phyloP scores from a whole-genome alignment of 2,888 invertebrate species.

The Lysandra coridon region DNA sequence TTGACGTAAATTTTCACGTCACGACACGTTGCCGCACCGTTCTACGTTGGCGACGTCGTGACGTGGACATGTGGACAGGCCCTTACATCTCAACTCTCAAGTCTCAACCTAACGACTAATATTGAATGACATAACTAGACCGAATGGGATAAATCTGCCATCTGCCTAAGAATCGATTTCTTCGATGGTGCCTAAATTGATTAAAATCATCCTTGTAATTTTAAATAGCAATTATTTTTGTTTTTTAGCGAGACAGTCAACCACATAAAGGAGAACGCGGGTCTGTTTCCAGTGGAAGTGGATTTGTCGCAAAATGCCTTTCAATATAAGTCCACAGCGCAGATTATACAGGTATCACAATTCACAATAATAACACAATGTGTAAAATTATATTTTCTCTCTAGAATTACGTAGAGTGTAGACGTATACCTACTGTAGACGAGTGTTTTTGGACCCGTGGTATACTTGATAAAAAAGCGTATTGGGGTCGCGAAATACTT shows the following conservation, averaged over 20 bases:
- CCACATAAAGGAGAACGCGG: slow-evolving; percentile 86
- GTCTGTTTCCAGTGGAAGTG: slow-evolving; percentile 97
- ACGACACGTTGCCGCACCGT: no score
- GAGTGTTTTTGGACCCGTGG: no score
- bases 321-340: slow-evolving; percentile 88
- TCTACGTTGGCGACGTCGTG: no score
- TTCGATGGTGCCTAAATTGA: background rate
- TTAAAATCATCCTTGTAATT: background rate
- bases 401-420: no score
- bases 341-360: slow-evolving; percentile 61
- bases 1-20: no score
- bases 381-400: background rate
- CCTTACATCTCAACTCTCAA: no score
- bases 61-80: no score
- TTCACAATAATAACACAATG: background rate
- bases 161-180: background rate
- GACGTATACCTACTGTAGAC: no score
- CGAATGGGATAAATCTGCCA: background rate
- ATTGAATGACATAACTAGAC: background rate
- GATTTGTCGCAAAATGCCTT: slow-evolving; percentile 96
- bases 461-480: no score
- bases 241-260: slow-evolving; percentile 88
- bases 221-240: slow-evolving; percentile 20
- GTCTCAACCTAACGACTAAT: no score
- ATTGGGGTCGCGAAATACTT: no score